Conservation (phyloP, 2,797 vertebrate genomes). For the Periophthalmus magnuspinnatus region DNA sequence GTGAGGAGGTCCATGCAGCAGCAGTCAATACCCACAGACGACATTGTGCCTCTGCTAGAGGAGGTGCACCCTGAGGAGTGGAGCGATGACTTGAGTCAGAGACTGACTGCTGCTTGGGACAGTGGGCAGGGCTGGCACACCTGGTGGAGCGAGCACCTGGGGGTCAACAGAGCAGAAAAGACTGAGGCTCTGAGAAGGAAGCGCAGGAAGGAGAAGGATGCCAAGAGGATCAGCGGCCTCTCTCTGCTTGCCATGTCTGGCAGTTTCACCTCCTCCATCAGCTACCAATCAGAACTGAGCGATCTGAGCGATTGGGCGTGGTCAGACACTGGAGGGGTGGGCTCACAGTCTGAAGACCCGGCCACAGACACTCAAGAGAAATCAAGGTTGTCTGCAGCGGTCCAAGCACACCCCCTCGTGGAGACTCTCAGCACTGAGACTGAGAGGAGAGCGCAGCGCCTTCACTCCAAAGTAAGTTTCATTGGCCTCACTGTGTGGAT, state of each 20-base stretch:
- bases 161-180: conserved; percentile 48
- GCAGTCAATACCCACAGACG: conserved; percentile 19
- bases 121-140: conserved; percentile 51
- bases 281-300: conserved; percentile 67
- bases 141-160: conserved; percentile 83
- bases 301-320: conserved; percentile 32
- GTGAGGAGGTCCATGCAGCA: conserved; percentile 61
- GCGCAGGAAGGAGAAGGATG: conserved; percentile 65
- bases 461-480: not conserved
- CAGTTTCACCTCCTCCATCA: conserved; percentile 82
- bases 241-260: conserved; percentile 56
- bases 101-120: conserved; percentile 78
- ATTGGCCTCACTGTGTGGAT: no score
- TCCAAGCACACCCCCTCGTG: not conserved
- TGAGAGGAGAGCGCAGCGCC: not conserved
- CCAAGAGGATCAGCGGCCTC: conserved; percentile 21
- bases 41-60: conserved; percentile 7
- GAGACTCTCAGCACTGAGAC: not conserved
- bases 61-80: conserved; percentile 10
- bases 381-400: not conserved
- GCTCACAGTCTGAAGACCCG: not conserved
- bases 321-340: conserved; percentile 32
- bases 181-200: conserved; percentile 65
- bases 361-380: not conserved
- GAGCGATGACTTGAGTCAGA: conserved; percentile 71